Evolutionary conservation across 2,888 invertebrate species (phyloP).

Genomic region (Actias luna): DNA sequence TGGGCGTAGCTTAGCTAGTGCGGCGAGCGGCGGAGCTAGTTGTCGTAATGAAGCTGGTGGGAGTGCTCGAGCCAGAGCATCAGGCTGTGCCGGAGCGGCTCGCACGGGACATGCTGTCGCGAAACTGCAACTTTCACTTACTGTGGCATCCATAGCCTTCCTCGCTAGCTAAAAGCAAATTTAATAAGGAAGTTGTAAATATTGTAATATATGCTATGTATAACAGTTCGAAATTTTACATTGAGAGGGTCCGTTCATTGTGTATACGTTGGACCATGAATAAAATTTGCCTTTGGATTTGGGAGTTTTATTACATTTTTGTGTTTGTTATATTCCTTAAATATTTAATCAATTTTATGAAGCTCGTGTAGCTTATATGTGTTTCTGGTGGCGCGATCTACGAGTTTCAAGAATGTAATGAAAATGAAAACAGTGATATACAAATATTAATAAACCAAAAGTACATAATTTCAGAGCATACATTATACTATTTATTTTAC

Average conservation of each 20-base stretch:
- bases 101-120: constrained; percentile 39
- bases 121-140: constrained; percentile 47
- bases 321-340: background rate
- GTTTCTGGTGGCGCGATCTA: background rate
- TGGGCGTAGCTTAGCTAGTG: constrained; percentile 86
- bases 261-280: constrained; percentile 80
- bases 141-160: constrained; percentile 57
- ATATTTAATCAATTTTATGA: background rate
- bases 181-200: constrained; percentile 74
- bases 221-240: constrained; percentile 77
- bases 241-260: constrained; percentile 79
- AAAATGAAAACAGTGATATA: background rate
- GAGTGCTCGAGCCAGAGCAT: constrained; percentile 56
- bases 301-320: constrained; percentile 18
- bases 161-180: constrained; percentile 70
- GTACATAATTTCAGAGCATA: too few relatives aligned
- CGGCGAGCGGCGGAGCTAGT: constrained; percentile 57
- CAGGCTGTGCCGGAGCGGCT: constrained; percentile 50
- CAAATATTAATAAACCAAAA: too few relatives aligned
- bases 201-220: constrained; percentile 73
- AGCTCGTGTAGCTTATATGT: background rate
- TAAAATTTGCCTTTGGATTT: constrained; percentile 78
- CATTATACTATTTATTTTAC: background rate
- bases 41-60: constrained; percentile 70
- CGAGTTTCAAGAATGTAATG: background rate